Conservation (phyloP, 2,797 vertebrate genomes). For the Myoxocephalus aenaeus region DNA sequence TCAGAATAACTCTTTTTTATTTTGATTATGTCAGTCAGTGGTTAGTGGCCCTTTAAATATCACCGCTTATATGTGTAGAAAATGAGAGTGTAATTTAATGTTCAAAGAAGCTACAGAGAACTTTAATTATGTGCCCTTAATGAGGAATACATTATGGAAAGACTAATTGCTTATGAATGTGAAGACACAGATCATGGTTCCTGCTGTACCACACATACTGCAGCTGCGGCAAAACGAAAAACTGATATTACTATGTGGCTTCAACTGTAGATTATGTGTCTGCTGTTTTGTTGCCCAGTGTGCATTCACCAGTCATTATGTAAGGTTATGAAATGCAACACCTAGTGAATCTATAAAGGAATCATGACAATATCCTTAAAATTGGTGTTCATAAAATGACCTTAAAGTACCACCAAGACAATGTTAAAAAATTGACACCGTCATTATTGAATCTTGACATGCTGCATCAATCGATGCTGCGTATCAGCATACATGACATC, state of each 20-base stretch:
- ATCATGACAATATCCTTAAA: conserved; percentile 57
- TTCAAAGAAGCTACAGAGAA: conserved; percentile 85
- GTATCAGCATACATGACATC: conserved; percentile 50
- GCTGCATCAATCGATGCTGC: conserved; percentile 61
- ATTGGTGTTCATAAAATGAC: conserved; percentile 50
- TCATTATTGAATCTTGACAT: conserved; percentile 64
- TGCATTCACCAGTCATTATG: conserved; percentile 39
- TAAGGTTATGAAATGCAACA: conserved; percentile 35
- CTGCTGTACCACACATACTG: conserved; percentile 68
- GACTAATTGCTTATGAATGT: conserved; percentile 86
- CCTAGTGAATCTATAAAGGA: conserved; percentile 19
- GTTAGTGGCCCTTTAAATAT: conserved; percentile 85
- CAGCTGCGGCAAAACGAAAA: conserved; percentile 54
- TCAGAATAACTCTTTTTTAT: conserved; percentile 79
- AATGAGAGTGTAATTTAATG: conserved; percentile 84
- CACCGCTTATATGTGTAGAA: conserved; percentile 81
- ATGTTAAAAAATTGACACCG: conserved; percentile 53
- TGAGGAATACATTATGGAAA: conserved; percentile 84
- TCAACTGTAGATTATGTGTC: conserved; percentile 17
- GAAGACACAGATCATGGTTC: conserved; percentile 83
- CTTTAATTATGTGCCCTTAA: conserved; percentile 85
- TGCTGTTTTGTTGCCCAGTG: conserved; percentile 17
- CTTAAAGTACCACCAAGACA: conserved; percentile 42
- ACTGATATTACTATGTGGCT: conserved; percentile 35
- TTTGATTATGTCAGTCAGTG: conserved; percentile 78